Base-by-base conservation (phyloP, 1,140 invertebrate species). In the Melipona quadrifasciata region DNA sequence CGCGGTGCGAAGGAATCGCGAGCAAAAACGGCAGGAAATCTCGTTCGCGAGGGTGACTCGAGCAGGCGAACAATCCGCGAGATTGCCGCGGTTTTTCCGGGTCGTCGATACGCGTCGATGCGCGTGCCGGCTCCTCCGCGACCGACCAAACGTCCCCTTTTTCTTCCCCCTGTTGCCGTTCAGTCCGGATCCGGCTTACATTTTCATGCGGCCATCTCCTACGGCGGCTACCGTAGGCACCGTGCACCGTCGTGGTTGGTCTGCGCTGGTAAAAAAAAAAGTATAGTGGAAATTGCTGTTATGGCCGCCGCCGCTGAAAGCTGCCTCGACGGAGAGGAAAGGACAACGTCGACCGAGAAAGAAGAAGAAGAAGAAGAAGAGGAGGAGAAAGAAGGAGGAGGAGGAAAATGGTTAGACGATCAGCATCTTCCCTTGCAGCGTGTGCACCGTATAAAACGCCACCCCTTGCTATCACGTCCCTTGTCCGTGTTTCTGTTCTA, bases 281-380 rank as follows among this genome's bases (percentile, higher is more conserved):
- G 11, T 53, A n/a, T 89, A 86, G 84, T 86, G 83, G 79, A 89
- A 85, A 82, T 89, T 81, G 86, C 71, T 89, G 87, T 88, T 82
- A 85, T 65, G 67, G 65, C 58, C 72, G 34, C 73, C 58, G 58
- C 73, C 86, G 51, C 64, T 85, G 82, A 61, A 61, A 61, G 58
- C 24, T 61, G 58, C 24, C 11, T 61, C 11, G 58, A 61, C 0
- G 24, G 24, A 24, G 24, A 61, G 58, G 2, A 61, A 61, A 24
- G 24, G 21, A 61, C 11, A 14, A n/a, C 24, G 3, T 65, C 16
- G n/a, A 27, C n/a, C 14, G n/a, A 27, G n/a, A 14, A 0, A 3
- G 6, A 64, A 64, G 61, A n/a, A 27, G 6, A 14, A 8, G 11
- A 21, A 11, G 65, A 19, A 5, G 72, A 57, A 34, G 17, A 21